These are phyloP conservation scores for Pollenia labialis DNA, from an alignment of 2,888 invertebrate genomes.

Conservation along the genomic window DNA sequence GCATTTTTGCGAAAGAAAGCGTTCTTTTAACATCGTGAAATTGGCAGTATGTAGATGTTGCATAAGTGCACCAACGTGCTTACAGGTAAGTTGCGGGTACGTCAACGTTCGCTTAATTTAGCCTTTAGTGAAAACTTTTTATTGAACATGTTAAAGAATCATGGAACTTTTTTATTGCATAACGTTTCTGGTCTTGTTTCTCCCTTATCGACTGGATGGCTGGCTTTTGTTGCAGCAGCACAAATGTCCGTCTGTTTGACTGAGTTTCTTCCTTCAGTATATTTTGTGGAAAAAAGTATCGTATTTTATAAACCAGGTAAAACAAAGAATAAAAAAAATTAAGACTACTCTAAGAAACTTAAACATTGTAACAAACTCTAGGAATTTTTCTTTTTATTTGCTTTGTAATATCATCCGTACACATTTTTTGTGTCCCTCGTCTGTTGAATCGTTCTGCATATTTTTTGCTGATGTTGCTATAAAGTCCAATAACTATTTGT, in stretches of 20 bases:
- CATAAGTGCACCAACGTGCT: too few species aligned
- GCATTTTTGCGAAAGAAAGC: too few species aligned
- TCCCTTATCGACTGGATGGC: neutral
- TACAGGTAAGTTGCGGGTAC: too few species aligned
- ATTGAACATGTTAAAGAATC: neutral
- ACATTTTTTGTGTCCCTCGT: conserved; percentile 9
- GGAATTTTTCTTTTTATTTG: conserved; percentile 17
- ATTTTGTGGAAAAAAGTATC: conserved; percentile 28
- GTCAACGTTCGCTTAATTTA: too few species aligned
- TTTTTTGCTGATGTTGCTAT: conserved; percentile 13
- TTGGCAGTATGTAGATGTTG: too few species aligned
- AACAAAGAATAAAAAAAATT: neutral
- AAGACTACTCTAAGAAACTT: neutral
- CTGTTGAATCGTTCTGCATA: conserved; percentile 9
- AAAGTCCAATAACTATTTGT: conserved; percentile 6
- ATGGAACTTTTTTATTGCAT: neutral
- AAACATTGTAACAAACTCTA: conserved; percentile 35
- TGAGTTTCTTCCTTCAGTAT: conserved; percentile 12
- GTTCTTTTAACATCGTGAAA: too few species aligned
- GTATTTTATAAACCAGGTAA: conserved; percentile 40
- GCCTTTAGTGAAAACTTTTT: neutral
- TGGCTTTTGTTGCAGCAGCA: neutral
- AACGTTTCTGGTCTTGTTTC: neutral
- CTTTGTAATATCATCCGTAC: conserved; percentile 25
- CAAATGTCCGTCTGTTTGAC: neutral